Evolutionary conservation across 2,888 invertebrate genomes (phyloP).

Genomic region (Axea sp.): DNA sequence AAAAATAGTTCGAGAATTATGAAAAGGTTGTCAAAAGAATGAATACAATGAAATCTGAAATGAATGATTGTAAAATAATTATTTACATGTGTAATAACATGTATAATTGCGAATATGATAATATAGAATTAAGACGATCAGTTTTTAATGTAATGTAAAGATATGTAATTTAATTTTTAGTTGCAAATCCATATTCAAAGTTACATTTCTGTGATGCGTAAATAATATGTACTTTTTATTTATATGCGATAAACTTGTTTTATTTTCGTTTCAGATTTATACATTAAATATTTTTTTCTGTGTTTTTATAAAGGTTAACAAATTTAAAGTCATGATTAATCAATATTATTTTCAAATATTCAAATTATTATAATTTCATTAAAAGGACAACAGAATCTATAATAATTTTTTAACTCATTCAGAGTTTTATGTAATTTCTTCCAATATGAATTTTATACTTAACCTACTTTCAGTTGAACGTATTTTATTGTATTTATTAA

Average conservation of each 20-base stretch:
- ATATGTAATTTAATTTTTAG: constrained; percentile 19
- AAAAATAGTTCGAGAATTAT: constrained; percentile 47
- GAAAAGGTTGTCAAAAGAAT: neutral
- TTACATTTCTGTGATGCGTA: constrained; percentile 31
- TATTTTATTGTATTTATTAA: constrained; percentile 45
- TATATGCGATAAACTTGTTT: neutral
- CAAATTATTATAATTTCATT: no score
- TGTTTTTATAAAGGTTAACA: no score
- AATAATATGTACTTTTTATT: constrained; percentile 18
- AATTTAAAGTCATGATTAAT: no score
- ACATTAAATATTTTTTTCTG: no score
- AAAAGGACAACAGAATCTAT: no score
- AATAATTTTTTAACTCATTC: no score
- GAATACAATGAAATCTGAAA: constrained; percentile 5
- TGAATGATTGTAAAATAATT: constrained; percentile 47
- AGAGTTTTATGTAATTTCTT: no score
- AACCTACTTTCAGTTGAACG: constrained; percentile 24
- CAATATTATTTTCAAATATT: no score
- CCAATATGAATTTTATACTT: constrained; percentile 15
- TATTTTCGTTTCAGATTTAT: no score
- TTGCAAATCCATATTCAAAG: constrained; percentile 1
- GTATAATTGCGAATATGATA: constrained; percentile 8
- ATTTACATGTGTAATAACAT: constrained; percentile 6
- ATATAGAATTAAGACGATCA: constrained; percentile 18
- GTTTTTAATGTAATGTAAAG: constrained; percentile 28